These are phyloP conservation scores for Trichonephila clavata DNA, from an alignment of 1,140 invertebrate genomes.

Conservation along the genomic window DNA sequence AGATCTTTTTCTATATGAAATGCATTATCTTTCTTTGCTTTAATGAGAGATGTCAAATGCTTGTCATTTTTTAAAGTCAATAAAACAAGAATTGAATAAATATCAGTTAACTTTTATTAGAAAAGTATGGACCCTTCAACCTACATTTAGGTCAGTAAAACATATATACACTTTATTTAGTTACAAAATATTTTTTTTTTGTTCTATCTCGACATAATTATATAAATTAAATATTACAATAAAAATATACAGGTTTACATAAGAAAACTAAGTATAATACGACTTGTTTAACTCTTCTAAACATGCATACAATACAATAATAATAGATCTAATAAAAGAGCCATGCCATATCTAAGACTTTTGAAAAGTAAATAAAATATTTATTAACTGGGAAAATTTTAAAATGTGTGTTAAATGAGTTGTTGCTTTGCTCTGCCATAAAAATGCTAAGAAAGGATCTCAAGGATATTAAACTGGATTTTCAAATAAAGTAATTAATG, in stretches of 20 bases:
- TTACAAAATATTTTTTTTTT: conserved; percentile 21
- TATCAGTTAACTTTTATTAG: conserved; percentile 42
- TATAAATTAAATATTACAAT: conserved; percentile 26
- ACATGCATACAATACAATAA: neutral
- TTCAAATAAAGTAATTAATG: too few species aligned
- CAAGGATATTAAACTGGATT: too few species aligned
- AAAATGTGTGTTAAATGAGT: too few species aligned
- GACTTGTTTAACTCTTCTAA: neutral
- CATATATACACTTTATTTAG: conserved; percentile 48
- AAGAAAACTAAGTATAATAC: conserved; percentile 28
- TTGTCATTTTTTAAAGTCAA: neutral
- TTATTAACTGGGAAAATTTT: too few species aligned
- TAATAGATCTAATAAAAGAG: too few species aligned
- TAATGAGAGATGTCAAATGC: too few species aligned
- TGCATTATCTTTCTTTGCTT: too few species aligned
- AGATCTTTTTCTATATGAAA: too few species aligned
- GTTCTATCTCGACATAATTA: neutral
- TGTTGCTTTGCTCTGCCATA: too few species aligned
- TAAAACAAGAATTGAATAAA: neutral
- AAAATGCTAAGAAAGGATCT: too few species aligned
- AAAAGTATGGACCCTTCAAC: conserved; percentile 60
- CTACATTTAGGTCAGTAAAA: conserved; percentile 43
- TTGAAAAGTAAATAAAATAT: too few species aligned
- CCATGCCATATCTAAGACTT: too few species aligned
- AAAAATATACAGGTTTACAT: conserved; percentile 38